Conservation (phyloP, 2,797 vertebrate species). For the Hypotaenidia philippensis region DNA sequence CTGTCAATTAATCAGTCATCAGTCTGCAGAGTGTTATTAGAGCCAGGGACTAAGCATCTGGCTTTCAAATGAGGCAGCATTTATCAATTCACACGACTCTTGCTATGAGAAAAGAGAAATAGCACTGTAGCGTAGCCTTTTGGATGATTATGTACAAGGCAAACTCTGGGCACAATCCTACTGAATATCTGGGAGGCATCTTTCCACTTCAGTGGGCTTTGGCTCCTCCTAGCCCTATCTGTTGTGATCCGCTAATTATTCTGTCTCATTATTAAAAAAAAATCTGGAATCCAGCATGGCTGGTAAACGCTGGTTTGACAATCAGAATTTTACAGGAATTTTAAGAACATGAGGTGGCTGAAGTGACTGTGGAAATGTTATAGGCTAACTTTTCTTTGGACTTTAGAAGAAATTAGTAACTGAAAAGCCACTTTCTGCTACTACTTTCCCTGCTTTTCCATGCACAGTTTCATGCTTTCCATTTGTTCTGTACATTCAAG, state of each 20-base stretch:
- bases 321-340: neutral
- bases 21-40: neutral
- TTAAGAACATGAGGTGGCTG: neutral
- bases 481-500: neutral
- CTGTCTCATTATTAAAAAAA: neutral
- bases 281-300: neutral
- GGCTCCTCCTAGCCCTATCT: neutral
- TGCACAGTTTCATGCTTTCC: neutral
- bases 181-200: neutral
- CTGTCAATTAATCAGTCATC: conserved; percentile 28
- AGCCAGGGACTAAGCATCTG: neutral
- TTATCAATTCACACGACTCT: neutral
- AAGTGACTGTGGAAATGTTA: neutral
- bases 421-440: neutral
- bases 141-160: neutral
- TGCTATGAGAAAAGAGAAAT: neutral
- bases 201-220: neutral
- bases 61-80: conserved; percentile 18
- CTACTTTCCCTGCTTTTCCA: neutral
- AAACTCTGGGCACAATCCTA: neutral
- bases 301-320: neutral
- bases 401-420: neutral
- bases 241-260: neutral
- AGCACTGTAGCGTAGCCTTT: neutral
- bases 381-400: neutral